Conservation (phyloP, 2,113 vertebrate species). For the Deroptyus accipitrinus region DNA sequence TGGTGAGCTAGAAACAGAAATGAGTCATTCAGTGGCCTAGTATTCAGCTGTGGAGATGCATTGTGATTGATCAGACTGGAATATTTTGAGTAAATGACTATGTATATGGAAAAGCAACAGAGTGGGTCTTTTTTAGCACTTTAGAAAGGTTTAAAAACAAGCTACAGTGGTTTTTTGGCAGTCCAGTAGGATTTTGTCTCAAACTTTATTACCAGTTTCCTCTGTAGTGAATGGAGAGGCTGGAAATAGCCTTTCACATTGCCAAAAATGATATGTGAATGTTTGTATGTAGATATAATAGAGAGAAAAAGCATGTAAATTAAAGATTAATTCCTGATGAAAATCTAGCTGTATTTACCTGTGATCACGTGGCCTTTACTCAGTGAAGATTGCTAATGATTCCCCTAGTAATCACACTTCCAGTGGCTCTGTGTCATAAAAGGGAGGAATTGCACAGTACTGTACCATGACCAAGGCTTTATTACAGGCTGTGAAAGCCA, state of each 20-base stretch:
- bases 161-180: background rate
- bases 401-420: background rate
- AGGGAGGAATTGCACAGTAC: background rate
- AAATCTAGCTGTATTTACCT: background rate
- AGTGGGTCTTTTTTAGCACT: background rate
- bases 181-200: background rate
- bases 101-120: background rate
- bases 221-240: background rate
- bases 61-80: background rate
- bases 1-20: background rate
- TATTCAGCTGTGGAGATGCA: background rate
- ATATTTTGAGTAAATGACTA: background rate
- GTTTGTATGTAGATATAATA: background rate
- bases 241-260: background rate
- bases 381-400: background rate
- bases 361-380: background rate
- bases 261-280: background rate
- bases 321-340: background rate
- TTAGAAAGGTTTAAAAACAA: background rate
- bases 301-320: background rate
- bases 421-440: rapidly evolving
- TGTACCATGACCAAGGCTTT: background rate
- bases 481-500: background rate
- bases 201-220: background rate
- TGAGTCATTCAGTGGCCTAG: background rate